A percentile compares a stretch with the other conserved stretches of the same genome.
These are phyloP conservation scores for Lycaon pictus DNA, from an alignment of 2,113 vertebrate genomes.

Conservation along the genomic window DNA sequence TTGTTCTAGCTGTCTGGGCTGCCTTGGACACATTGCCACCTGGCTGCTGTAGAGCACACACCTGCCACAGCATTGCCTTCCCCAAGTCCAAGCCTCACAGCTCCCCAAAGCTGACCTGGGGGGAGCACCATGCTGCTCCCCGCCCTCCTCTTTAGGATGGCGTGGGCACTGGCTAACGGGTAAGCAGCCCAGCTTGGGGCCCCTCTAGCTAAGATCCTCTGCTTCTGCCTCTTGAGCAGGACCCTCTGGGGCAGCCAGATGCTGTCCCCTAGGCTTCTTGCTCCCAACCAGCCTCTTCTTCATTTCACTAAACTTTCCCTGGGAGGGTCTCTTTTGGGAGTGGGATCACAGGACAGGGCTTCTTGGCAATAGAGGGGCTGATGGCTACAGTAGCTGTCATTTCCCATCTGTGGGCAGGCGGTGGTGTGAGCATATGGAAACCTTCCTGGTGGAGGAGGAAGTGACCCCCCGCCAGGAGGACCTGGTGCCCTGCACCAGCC, in stretches of 20 bases:
- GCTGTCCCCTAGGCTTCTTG: not conserved
- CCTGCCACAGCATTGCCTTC: not conserved
- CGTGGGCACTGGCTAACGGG: slow-evolving; percentile 83
- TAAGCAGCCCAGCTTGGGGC: slow-evolving; percentile 75
- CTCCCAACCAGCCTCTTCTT: not conserved
- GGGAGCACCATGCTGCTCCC: slow-evolving; percentile 76
- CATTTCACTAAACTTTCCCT: not conserved
- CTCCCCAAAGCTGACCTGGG: not conserved
- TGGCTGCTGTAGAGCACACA: no score
- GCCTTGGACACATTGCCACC: not conserved
- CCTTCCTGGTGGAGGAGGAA: slow-evolving; percentile 87
- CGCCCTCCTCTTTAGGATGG: slow-evolving; percentile 76
- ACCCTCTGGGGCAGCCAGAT: not conserved
- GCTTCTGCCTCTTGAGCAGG: not conserved
- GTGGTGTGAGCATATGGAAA: slow-evolving; percentile 89
- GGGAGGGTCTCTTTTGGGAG: not conserved
- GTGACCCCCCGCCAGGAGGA: slow-evolving; percentile 89
- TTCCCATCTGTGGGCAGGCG: slow-evolving; percentile 82
- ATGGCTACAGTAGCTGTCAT: not conserved
- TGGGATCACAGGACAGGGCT: not conserved
- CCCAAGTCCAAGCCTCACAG: not conserved
- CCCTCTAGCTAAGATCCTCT: not conserved
- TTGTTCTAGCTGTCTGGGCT: not conserved
- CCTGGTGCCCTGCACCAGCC: slow-evolving; percentile 88
- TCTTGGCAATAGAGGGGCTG: not conserved